These are phyloP conservation scores for Calephelis virginiensis DNA, from an alignment of 1,140 invertebrate genomes.

Conservation along the genomic window DNA sequence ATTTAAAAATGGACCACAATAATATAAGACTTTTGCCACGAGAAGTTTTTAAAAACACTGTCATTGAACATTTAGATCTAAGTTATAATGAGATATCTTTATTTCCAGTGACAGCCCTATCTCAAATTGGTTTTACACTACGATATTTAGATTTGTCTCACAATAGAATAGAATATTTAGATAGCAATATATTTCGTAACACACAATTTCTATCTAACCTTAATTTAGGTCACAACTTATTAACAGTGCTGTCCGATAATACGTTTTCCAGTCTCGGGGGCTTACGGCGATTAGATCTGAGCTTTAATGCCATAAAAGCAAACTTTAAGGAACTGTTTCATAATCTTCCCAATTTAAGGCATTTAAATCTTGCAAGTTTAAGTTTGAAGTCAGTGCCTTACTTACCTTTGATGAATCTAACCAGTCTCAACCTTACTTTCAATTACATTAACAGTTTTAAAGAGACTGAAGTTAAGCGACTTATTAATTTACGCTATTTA, in stretches of 20 bases:
- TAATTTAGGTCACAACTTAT: conserved; percentile 88
- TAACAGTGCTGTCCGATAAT: conserved; percentile 92
- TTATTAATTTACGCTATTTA: conserved; percentile 82
- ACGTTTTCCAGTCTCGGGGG: conserved; percentile 90
- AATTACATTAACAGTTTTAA: conserved; percentile 84
- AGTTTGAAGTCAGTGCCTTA: conserved; percentile 86
- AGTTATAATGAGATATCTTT: conserved; percentile 88
- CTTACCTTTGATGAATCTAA: conserved; percentile 85
- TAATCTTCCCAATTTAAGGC: conserved; percentile 88
- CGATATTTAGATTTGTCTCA: conserved; percentile 87
- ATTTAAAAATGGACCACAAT: conserved; percentile 88
- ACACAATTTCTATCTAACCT: conserved; percentile 88
- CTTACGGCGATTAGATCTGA: conserved; percentile 88
- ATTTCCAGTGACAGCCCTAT: conserved; percentile 84
- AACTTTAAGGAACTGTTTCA: conserved; percentile 95
- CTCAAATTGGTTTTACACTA: conserved; percentile 87
- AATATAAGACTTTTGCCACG: conserved; percentile 86
- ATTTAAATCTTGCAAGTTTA: conserved; percentile 86
- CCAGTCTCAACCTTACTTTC: conserved; percentile 86
- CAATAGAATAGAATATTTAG: conserved; percentile 92
- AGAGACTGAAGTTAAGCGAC: conserved; percentile 81
- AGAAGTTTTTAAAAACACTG: conserved; percentile 89
- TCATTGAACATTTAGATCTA: conserved; percentile 89
- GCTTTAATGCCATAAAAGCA: conserved; percentile 87
- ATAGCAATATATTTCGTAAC: conserved; percentile 91